Evolutionary conservation across 2,888 invertebrate genomes (phyloP).

Genomic region (Resseliella maxima): DNA sequence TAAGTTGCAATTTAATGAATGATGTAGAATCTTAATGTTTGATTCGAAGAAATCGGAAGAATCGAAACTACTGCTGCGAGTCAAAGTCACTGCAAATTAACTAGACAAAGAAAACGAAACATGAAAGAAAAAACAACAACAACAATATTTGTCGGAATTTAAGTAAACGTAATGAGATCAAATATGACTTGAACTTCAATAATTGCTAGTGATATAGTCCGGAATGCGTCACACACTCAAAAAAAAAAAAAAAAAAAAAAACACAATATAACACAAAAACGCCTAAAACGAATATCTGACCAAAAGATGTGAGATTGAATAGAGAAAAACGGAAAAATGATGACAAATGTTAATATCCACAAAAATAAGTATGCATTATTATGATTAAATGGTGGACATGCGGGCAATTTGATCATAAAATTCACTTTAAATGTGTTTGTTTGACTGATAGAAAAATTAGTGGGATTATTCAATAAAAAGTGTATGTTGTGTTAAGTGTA

Average conservation of each 20-base stretch:
- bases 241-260: no score
- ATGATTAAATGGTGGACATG: conserved; percentile 18
- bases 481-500: conserved; percentile 42
- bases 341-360: conserved; percentile 20
- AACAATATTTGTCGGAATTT: no score
- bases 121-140: not conserved
- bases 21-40: not conserved
- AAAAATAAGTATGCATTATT: not conserved
- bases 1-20: not conserved
- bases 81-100: not conserved
- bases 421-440: not conserved
- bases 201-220: not conserved
- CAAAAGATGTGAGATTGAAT: not conserved
- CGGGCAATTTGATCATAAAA: conserved; percentile 32
- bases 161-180: no score
- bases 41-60: conserved; percentile 36
- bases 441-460: conserved; percentile 26
- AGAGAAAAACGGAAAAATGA: not conserved
- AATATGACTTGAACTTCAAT: not conserved
- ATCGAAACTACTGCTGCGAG: not conserved
- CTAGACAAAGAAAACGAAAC: not conserved
- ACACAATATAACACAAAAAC: not conserved
- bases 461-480: conserved; percentile 43
- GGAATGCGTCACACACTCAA: conserved; percentile 4
- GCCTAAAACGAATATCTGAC: not conserved